Evolutionary conservation across 2,797 vertebrate species (phyloP).

Genomic region (Paramormyrops hopkinsi): DNA sequence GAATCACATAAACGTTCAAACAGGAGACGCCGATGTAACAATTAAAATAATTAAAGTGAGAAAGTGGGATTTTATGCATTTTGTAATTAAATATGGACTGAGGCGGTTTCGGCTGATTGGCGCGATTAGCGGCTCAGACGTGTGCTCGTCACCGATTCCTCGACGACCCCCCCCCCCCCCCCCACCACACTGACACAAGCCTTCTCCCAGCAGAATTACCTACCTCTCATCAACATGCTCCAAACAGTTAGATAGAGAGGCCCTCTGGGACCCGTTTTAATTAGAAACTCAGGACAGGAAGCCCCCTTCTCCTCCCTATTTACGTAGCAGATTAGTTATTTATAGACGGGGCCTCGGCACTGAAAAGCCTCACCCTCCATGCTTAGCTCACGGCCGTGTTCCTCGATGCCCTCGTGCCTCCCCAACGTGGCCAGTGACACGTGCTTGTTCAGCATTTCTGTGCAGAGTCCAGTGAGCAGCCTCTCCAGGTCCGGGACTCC

Average conservation of each 20-base stretch:
- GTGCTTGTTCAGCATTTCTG: not conserved
- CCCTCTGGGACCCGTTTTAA: not conserved
- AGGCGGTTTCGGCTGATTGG: not conserved
- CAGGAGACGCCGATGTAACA: not conserved
- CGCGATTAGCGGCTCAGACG: not conserved
- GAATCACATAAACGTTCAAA: not conserved
- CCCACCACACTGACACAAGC: not conserved
- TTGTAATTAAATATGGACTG: not conserved
- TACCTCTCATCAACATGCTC: not conserved
- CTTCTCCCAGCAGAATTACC: not conserved
- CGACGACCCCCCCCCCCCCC: not conserved
- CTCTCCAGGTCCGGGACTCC: not conserved
- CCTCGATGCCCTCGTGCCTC: not conserved
- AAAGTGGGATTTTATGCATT: not conserved
- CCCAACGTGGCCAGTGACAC: not conserved
- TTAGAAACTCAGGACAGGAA: not conserved
- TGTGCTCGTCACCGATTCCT: not conserved
- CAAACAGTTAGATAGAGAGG: not conserved
- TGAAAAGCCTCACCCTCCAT: not conserved
- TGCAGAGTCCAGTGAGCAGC: not conserved
- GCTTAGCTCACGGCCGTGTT: not conserved
- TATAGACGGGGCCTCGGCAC: not conserved
- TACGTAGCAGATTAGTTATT: not conserved
- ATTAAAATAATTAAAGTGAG: conserved; percentile 7
- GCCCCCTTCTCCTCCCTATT: not conserved